phyloP scores from a whole-genome alignment of 1,140 invertebrate species.

The Adelges cooleyi region DNA sequence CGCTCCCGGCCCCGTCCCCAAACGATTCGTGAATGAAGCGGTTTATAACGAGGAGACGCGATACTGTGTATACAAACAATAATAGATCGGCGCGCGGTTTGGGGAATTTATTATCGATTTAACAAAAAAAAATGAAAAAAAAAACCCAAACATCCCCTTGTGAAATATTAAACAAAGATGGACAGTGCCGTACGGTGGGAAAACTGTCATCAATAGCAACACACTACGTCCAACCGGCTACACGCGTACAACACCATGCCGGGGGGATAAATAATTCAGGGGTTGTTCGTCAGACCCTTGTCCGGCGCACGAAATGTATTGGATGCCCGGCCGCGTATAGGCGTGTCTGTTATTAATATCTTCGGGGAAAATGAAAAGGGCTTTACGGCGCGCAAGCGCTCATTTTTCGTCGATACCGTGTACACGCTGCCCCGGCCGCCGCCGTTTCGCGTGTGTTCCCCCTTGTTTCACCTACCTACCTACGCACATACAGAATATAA shows the following conservation, averaged over 20 bases:
- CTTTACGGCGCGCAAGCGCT: constrained; percentile 24
- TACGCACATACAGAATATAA: not conserved
- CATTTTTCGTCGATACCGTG: constrained; percentile 14
- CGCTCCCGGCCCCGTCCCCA: too few species aligned
- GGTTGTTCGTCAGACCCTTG: constrained; percentile 22
- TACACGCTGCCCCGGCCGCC: not conserved
- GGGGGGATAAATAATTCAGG: constrained; percentile 25
- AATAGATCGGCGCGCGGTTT: too few species aligned
- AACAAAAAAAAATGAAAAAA: not conserved
- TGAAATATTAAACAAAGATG: constrained; percentile 10
- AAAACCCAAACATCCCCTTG: not conserved
- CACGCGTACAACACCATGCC: not conserved
- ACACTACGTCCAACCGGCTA: not conserved
- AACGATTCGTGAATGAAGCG: too few species aligned
- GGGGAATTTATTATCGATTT: constrained; percentile 25
- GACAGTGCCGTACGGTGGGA: constrained; percentile 13
- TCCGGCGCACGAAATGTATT: constrained; percentile 18
- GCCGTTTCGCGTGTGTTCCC: too few species aligned
- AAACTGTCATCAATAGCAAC: constrained; percentile 15
- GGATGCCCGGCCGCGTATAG: not conserved
- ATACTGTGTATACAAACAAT: too few species aligned
- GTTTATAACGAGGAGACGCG: too few species aligned
- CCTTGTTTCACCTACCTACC: too few species aligned
- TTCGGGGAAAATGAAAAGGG: not conserved
- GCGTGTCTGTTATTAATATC: constrained; percentile 15